A percentile compares a stretch with the other conserved stretches of the same genome.
These are phyloP conservation scores for Leucophora obtusa DNA, from an alignment of 2,888 invertebrate species.

Conservation along the genomic window DNA sequence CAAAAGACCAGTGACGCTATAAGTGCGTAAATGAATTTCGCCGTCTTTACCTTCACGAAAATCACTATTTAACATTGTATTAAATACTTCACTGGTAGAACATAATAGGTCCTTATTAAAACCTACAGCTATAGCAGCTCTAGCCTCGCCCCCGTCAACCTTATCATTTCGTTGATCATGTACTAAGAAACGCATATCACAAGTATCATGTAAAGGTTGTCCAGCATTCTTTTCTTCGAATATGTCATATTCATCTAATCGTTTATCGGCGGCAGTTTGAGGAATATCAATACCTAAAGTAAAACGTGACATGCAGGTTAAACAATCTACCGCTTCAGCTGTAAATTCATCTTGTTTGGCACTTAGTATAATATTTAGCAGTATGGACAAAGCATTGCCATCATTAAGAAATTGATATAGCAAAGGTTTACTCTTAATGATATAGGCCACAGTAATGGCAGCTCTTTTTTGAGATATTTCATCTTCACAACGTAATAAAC, in stretches of 20 bases:
- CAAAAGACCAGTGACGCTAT: slow-evolving; percentile 74
- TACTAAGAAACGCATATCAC: slow-evolving; percentile 75
- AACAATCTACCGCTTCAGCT: slow-evolving; percentile 75
- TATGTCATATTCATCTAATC: slow-evolving; percentile 67
- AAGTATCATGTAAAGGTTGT: slow-evolving; percentile 65
- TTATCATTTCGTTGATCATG: slow-evolving; percentile 58
- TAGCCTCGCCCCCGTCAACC: neutral
- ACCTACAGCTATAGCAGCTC: slow-evolving; percentile 66
- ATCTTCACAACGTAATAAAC: slow-evolving; percentile 74
- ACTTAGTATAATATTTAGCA: slow-evolving; percentile 74
- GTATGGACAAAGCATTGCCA: slow-evolving; percentile 73
- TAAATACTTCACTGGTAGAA: slow-evolving; percentile 77
- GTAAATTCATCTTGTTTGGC: slow-evolving; percentile 72
- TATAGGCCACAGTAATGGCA: slow-evolving; percentile 76
- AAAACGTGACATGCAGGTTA: slow-evolving; percentile 74
- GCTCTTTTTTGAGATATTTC: slow-evolving; percentile 73
- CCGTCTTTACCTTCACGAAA: slow-evolving; percentile 77
- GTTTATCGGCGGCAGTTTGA: slow-evolving; percentile 61
- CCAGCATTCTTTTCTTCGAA: slow-evolving; percentile 58
- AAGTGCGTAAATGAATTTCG: slow-evolving; percentile 76
- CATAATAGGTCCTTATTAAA: slow-evolving; percentile 76
- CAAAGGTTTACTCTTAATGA: slow-evolving; percentile 74
- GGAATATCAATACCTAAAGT: slow-evolving; percentile 73
- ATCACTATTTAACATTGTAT: slow-evolving; percentile 77
- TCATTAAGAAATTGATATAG: slow-evolving; percentile 76